Evolutionary conservation across 2,888 invertebrate species (phyloP).

Genomic region (Acronicta aceris): DNA sequence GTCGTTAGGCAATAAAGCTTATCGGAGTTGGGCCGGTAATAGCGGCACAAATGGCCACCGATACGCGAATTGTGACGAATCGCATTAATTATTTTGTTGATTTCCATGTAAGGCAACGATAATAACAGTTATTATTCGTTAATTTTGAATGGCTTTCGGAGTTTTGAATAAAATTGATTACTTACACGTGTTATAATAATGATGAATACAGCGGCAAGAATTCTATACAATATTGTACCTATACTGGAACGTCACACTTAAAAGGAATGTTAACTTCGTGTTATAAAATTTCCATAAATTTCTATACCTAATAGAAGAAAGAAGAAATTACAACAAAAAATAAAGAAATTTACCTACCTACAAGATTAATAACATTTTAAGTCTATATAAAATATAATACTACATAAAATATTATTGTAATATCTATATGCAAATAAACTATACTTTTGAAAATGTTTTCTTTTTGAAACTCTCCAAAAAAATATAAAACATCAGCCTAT

Average conservation of each 20-base stretch:
- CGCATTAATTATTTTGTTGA: slow-evolving; percentile 80
- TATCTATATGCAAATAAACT: too few species aligned
- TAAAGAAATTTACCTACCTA: too few species aligned
- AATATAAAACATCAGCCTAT: too few species aligned
- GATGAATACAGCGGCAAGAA: slow-evolving; percentile 29
- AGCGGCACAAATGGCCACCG: slow-evolving; percentile 78
- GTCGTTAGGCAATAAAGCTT: slow-evolving; percentile 83
- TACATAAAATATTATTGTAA: too few species aligned
- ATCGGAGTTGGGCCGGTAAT: slow-evolving; percentile 82
- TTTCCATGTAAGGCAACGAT: slow-evolving; percentile 64
- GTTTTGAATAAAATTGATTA: slow-evolving; percentile 47
- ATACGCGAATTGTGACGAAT: slow-evolving; percentile 81
- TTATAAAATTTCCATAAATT: too few species aligned
- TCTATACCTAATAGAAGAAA: too few species aligned
- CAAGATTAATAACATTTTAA: too few species aligned
- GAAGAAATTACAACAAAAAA: too few species aligned
- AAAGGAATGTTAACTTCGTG: neutral
- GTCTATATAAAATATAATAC: too few species aligned
- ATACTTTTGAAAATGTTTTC: too few species aligned
- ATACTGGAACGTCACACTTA: neutral
- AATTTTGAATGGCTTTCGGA: slow-evolving; percentile 48
- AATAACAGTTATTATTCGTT: slow-evolving; percentile 61
- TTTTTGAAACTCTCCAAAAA: too few species aligned
- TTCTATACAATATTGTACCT: slow-evolving; percentile 11
- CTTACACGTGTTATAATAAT: slow-evolving; percentile 40